These are phyloP conservation scores for Drosophila dunni DNA, from an alignment of 1,140 invertebrate genomes.

Conservation along the genomic window DNA sequence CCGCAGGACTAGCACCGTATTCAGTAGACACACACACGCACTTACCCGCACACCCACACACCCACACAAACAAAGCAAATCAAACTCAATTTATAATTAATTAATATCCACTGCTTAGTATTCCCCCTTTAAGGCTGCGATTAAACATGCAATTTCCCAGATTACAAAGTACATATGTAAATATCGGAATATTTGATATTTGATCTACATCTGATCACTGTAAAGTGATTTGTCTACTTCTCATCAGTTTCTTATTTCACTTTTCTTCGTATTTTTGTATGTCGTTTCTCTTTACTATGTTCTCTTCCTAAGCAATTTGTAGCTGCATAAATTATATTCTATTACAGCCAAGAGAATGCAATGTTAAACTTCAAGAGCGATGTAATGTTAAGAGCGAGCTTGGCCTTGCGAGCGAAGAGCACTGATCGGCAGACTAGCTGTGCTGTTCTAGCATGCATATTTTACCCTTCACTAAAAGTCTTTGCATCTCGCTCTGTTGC, in stretches of 20 bases:
- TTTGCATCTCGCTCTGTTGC: too few relatives aligned
- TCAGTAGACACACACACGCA: slow-evolving; percentile 6
- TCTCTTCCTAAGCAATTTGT: too few relatives aligned
- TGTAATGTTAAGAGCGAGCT: too few relatives aligned
- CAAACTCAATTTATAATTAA: slow-evolving; percentile 78
- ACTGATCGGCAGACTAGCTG: too few relatives aligned
- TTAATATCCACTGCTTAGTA: slow-evolving; percentile 43
- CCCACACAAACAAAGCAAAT: slow-evolving; percentile 40
- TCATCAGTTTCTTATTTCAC: background rate
- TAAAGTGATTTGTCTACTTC: background rate
- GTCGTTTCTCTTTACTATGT: too few relatives aligned
- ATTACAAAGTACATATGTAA: slow-evolving; percentile 12
- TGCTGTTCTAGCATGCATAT: too few relatives aligned
- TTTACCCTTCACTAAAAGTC: too few relatives aligned
- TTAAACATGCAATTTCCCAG: slow-evolving; percentile 7
- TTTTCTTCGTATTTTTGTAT: background rate
- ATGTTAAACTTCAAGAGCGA: too few relatives aligned
- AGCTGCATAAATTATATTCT: too few relatives aligned
- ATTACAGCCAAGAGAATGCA: too few relatives aligned
- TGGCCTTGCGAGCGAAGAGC: too few relatives aligned
- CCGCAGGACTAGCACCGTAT: slow-evolving; percentile 34
- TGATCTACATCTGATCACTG: background rate
- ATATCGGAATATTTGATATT: slow-evolving; percentile 15
- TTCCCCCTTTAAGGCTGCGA: background rate
- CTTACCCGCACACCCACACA: background rate